Base-by-base conservation (phyloP, 1,140 invertebrate species). In the Pollicipes pollicipes region DNA sequence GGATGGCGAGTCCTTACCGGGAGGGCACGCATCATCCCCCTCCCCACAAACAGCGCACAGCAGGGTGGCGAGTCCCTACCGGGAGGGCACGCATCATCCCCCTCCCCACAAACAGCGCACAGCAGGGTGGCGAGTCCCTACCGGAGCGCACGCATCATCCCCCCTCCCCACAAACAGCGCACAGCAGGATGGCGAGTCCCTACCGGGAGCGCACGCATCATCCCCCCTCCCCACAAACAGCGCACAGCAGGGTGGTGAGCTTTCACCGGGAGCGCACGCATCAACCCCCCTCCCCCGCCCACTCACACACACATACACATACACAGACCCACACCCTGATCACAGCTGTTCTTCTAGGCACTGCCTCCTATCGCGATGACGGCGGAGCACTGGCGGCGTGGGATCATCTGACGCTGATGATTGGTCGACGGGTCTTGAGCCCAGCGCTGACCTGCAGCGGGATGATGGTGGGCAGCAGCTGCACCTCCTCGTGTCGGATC, bases 251-350 rank as follows among this genome's bases (percentile, higher is more conserved):
- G n/a, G n/a, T n/a, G n/a, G n/a, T n/a, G n/a, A n/a, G n/a, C n/a
- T n/a, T n/a, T n/a, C n/a, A n/a, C n/a, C n/a, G n/a, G n/a, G n/a
- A n/a, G n/a, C n/a, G n/a, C n/a, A n/a, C n/a, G n/a, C n/a, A 68
- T n/a, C 67, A 68, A 8, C 8, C 67, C 8, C 67, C 24, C 27
- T 17, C 67, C 29, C 35, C 29, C 35, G 35, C 28, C 10, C 29
- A 68, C n/a, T 0, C 35, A 68, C 6, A 69, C 26, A 28, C 16
- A 69, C 63, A 68, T n/a, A 64, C 67, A 70, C 70, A 70, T n/a
- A 58, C 37, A 35, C 10, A 70, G 17, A 21, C 21, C 4, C 66
- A 17, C 30, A 58, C 66, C n/a, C 37, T 6, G 27, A 30, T 29
- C 13, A 58, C 26, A 70, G 30, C 6, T 10, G 29, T 37, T 0